These are phyloP conservation scores for Strigamia crassipes DNA, from an alignment of 2,888 invertebrate genomes.

Conservation along the genomic window DNA sequence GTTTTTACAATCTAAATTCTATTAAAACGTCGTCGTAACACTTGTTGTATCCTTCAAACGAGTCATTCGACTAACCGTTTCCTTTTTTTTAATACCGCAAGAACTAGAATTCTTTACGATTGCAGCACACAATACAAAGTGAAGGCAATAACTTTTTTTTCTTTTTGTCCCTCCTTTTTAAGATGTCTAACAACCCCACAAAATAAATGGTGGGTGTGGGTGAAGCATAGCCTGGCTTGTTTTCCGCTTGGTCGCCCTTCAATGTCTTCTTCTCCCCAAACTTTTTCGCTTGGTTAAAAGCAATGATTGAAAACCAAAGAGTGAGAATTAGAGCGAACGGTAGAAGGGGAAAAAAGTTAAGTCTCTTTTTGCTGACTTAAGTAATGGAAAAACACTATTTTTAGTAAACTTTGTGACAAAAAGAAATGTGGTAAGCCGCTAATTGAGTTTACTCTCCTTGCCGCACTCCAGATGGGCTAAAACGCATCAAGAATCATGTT, in stretches of 20 bases:
- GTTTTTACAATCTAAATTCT: constrained; percentile 29
- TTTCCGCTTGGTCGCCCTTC: constrained; percentile 40
- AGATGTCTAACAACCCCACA: constrained; percentile 11
- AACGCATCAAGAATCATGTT: not conserved
- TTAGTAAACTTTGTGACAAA: not conserved
- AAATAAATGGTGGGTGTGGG: constrained; percentile 31
- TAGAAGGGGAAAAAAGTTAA: not conserved
- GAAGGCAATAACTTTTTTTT: constrained; percentile 15
- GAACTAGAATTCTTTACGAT: constrained; percentile 31
- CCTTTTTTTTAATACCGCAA: not conserved
- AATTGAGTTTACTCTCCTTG: not conserved
- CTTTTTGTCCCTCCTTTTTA: not conserved
- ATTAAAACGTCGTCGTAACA: not conserved
- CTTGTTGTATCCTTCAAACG: constrained; percentile 35
- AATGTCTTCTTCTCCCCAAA: constrained; percentile 39
- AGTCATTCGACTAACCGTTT: not conserved
- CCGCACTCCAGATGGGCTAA: not conserved
- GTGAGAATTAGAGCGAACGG: not conserved
- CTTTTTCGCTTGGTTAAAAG: constrained; percentile 40
- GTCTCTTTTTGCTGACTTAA: constrained; percentile 8
- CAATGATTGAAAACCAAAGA: constrained; percentile 40
- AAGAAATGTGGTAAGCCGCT: not conserved
- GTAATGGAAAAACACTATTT: not conserved
- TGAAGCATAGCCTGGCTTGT: constrained; percentile 36
- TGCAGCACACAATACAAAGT: constrained; percentile 10